Percentiles rank a stretch among this genome's conserved stretches.
Evolutionary conservation across 23 tunicate genomes (phyloP).

Genomic region (Clavelina lepadiformis): DNA sequence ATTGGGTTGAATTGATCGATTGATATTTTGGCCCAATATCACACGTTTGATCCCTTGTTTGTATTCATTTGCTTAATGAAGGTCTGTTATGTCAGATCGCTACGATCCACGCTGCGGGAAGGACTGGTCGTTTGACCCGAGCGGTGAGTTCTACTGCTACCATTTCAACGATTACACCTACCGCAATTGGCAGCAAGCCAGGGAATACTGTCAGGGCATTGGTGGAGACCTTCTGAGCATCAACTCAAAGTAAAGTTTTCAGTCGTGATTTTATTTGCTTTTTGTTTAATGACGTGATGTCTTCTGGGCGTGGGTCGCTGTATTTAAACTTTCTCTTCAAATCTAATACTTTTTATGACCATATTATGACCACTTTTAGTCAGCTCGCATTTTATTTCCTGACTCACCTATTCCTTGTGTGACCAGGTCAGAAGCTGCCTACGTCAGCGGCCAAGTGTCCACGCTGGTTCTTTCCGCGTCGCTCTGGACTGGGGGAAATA

Average conservation of each 20-base stretch:
- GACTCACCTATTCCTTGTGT: neutral
- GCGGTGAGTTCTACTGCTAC: constrained; percentile 69
- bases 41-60: too few relatives aligned
- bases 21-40: too few relatives aligned
- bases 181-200: constrained; percentile 67
- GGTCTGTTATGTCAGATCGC: too few relatives aligned
- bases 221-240: constrained; percentile 87
- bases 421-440: constrained; percentile 63
- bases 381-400: neutral
- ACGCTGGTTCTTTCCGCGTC: constrained; percentile 33
- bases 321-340: too few relatives aligned
- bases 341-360: too few relatives aligned
- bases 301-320: too few relatives aligned
- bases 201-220: constrained; percentile 44
- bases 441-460: constrained; percentile 58
- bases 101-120: constrained; percentile 84
- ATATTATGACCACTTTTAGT: too few relatives aligned
- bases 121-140: constrained; percentile 75
- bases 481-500: constrained; percentile 88
- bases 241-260: constrained; percentile 80
- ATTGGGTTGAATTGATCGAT: too few relatives aligned
- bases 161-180: constrained; percentile 74
- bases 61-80: too few relatives aligned
- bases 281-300: too few relatives aligned
- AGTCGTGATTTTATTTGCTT: too few relatives aligned